phyloP scores from a whole-genome alignment of 2,113 vertebrate genomes.

The Cebus imitator region DNA sequence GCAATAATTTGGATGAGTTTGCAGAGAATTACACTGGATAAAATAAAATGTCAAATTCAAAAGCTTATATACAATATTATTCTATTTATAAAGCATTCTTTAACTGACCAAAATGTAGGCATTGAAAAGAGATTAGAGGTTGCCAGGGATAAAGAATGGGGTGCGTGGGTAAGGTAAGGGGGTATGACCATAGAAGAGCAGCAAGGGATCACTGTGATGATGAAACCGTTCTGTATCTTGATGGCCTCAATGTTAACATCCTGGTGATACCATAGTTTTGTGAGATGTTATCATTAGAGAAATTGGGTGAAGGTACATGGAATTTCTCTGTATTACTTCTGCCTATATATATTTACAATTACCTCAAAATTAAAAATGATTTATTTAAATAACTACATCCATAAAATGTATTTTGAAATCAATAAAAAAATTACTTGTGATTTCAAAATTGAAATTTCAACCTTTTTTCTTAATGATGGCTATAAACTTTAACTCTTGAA shows the following conservation, averaged over 20 bases:
- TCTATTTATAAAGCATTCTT: background rate
- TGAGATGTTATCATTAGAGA: background rate
- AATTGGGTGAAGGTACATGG: background rate
- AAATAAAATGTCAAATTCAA: background rate
- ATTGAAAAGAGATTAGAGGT: background rate
- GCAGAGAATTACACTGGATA: background rate
- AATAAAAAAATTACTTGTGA: background rate
- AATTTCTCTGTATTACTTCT: background rate
- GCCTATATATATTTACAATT: background rate
- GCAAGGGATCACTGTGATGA: background rate
- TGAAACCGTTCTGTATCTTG: background rate
- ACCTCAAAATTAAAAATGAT: background rate
- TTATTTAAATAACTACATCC: background rate
- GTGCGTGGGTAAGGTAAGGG: background rate
- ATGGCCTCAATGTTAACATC: background rate
- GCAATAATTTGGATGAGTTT: background rate
- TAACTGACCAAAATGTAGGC: background rate
- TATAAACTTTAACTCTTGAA: background rate
- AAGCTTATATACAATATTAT: background rate
- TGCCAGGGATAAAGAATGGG: background rate
- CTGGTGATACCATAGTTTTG: background rate
- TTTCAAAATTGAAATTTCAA: constrained; percentile 12
- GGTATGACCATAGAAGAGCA: background rate
- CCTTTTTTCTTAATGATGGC: background rate
- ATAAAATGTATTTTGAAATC: background rate